Base-by-base conservation (phyloP, 1,140 invertebrate genomes). In the Lucilia cuprina region DNA sequence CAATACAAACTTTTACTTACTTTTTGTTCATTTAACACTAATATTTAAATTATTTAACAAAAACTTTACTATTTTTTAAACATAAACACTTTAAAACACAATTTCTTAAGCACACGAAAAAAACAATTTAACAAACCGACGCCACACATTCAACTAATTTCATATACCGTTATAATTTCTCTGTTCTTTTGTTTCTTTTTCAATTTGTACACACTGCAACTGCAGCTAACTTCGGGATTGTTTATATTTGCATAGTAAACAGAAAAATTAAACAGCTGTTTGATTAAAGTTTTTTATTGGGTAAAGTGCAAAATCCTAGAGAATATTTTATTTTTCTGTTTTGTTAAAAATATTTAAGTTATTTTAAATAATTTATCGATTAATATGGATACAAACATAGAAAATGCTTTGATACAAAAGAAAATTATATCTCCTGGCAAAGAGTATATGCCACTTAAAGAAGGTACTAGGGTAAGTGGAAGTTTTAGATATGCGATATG, bases 361-460 rank as follows among this genome's bases (percentile, higher is more conserved):
- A 14, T 55, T 55, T 55, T 8, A 21, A 70, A 70, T 0, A 0
- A 21, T 21, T 7, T 8, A 12, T 70, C 65, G 1, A 19, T 25
- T 21, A 55, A 74, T n/a, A 85, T 85, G 84, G 55, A 83, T 30
- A 50, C 78, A 0, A 78, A 82, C 14, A 83, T 84, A 8, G 85
- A 85, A 9, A 75, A 85, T 19, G 70, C 83, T 8, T 83, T 85
- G 17, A 85, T 85, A 60, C 50, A 77, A 13, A 85, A 85, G 49
- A 47, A 85, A 65, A 85, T 74, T 0, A n/a, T 85, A 12, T 82
- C 82, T 41, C 49, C 83, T 9, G 85, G 85, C 34, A 83, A 74
- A 47, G 21, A 82, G 70, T 84, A 65, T 30, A 65, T 78, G 14
- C 70, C 83, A 21, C 25, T 85, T 5, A 65, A 83, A 50, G 49